Conservation (phyloP, 1,140 invertebrate genomes). For the Leptinotarsa texana region DNA sequence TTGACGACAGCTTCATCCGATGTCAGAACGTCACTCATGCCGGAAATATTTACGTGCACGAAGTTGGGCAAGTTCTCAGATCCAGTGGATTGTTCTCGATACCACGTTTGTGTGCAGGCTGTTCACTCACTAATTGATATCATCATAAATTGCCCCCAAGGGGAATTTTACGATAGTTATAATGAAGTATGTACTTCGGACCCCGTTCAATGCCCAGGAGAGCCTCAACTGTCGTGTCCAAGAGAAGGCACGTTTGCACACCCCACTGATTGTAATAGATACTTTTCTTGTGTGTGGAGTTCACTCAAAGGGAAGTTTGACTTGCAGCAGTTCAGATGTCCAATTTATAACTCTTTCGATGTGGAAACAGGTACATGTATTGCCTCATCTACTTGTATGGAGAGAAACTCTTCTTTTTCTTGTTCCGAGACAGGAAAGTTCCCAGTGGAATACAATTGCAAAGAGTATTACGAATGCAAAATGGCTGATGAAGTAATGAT, state of each 20-base stretch:
- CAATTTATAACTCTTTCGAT: conserved; percentile 29
- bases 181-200: conserved; percentile 41
- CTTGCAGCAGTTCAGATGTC: conserved; percentile 39
- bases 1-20: background rate
- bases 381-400: conserved; percentile 21
- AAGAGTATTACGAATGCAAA: conserved; percentile 45
- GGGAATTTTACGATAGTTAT: conserved; percentile 40
- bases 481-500: conserved; percentile 19
- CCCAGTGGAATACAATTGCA: conserved; percentile 43
- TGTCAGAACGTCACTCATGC: background rate
- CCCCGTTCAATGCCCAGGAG: conserved; percentile 48
- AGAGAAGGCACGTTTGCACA: conserved; percentile 38
- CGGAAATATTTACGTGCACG: conserved; percentile 31
- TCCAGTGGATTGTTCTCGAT: conserved; percentile 36
- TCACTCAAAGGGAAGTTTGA: conserved; percentile 26
- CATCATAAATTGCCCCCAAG: conserved; percentile 38
- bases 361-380: conserved; percentile 30
- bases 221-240: conserved; percentile 35
- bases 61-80: conserved; percentile 45
- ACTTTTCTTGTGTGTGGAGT: conserved; percentile 45
- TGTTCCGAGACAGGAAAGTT: conserved; percentile 41
- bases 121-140: conserved; percentile 31
- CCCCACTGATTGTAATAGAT: conserved; percentile 45
- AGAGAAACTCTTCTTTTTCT: conserved; percentile 27
- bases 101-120: conserved; percentile 36